Conservation (phyloP, 2,797 vertebrate species). For the Alauda arvensis region DNA sequence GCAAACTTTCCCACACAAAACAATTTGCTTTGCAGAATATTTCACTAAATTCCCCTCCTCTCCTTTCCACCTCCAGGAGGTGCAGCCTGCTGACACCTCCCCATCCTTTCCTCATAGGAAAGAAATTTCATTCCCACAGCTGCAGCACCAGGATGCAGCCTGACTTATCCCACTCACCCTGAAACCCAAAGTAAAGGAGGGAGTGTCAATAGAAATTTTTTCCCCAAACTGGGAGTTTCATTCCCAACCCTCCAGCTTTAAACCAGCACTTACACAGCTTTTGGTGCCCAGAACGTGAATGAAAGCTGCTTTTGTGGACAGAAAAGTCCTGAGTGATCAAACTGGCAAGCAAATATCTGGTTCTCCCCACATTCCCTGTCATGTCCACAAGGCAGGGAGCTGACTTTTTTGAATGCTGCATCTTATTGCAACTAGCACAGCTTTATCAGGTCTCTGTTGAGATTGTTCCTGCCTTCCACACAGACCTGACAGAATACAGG, state of each 20-base stretch:
- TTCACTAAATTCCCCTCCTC: background rate
- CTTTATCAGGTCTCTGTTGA: background rate
- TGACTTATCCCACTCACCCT: background rate
- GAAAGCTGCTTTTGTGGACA: background rate
- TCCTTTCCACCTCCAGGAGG: background rate
- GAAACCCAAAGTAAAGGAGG: background rate
- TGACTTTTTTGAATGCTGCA: background rate
- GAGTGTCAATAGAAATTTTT: accelerated
- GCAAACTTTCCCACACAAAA: background rate
- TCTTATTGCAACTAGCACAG: background rate
- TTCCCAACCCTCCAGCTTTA: background rate
- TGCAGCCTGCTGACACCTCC: background rate
- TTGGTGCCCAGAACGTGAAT: accelerated
- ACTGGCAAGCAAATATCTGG: background rate
- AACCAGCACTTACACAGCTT: background rate
- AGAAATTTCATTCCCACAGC: background rate
- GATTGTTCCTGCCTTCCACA: background rate
- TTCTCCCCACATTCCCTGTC: background rate
- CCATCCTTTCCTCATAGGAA: background rate
- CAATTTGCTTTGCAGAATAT: background rate
- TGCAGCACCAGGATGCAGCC: background rate
- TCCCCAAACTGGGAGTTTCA: background rate
- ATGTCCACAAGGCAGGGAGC: background rate
- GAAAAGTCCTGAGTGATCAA: background rate
- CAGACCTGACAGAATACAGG: background rate